Conservation (phyloP, 2,888 invertebrate species). For the Drosophila robusta region DNA sequence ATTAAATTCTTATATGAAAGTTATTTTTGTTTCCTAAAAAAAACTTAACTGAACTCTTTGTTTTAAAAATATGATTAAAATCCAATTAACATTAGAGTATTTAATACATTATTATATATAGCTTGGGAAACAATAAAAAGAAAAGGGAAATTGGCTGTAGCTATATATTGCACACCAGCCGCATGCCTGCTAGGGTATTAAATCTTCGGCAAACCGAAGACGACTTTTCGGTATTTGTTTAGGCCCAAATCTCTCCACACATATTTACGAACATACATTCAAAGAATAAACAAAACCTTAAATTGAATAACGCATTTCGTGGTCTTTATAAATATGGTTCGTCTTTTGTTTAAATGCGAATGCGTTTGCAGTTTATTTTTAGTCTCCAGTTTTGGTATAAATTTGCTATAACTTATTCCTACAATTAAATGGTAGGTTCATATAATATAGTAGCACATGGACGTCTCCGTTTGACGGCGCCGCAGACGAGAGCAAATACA, state of each 20-base stretch:
- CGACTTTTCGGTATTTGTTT: too few relatives aligned
- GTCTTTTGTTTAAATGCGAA: constrained; percentile 60
- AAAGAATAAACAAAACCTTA: constrained; percentile 4
- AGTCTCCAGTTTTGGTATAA: constrained; percentile 74
- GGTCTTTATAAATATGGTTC: constrained; percentile 15
- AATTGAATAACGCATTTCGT: constrained; percentile 26
- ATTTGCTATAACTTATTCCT: constrained; percentile 69
- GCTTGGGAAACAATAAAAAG: too few relatives aligned
- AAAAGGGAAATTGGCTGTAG: too few relatives aligned
- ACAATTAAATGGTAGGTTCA: constrained; percentile 51
- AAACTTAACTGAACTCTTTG: too few relatives aligned
- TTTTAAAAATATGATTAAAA: too few relatives aligned
- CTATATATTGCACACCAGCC: too few relatives aligned
- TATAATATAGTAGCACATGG: constrained; percentile 70
- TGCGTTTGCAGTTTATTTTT: constrained; percentile 65
- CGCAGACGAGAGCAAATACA: constrained; percentile 38
- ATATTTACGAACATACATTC: background rate
- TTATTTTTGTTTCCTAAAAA: too few relatives aligned
- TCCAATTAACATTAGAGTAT: too few relatives aligned
- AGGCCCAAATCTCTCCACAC: too few relatives aligned
- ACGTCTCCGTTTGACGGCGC: constrained; percentile 38
- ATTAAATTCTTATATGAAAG: too few relatives aligned
- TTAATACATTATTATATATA: too few relatives aligned
- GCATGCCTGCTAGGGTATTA: background rate
- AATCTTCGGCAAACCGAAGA: constrained; percentile 5